These are phyloP conservation scores for Elegia similella DNA, from an alignment of 2,888 invertebrate genomes.

Conservation along the genomic window DNA sequence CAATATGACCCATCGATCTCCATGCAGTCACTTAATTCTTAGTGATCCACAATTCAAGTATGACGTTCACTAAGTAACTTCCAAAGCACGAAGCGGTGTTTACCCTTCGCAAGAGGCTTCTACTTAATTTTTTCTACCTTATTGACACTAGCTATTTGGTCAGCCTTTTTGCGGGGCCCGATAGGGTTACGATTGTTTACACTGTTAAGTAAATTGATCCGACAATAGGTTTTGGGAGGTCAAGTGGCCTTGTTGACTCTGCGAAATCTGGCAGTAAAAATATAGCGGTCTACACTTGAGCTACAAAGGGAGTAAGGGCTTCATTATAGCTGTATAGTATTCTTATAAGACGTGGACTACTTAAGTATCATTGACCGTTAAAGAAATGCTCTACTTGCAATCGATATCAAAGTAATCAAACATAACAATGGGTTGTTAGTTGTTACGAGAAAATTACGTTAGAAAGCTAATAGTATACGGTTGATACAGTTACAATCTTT, in stretches of 20 bases:
- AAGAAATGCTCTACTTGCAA: conserved; percentile 31
- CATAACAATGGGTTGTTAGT: conserved; percentile 11
- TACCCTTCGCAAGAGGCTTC: conserved; percentile 54
- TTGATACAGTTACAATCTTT: neutral
- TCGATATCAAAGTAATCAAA: conserved; percentile 33
- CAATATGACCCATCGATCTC: too few species aligned
- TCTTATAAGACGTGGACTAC: neutral
- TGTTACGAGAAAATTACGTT: neutral
- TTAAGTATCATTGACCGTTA: conserved; percentile 23
- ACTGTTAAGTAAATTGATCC: conserved; percentile 57
- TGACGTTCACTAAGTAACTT: neutral
- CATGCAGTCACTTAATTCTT: too few species aligned
- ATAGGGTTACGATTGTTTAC: conserved; percentile 65
- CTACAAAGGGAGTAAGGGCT: conserved; percentile 11
- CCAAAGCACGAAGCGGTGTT: neutral
- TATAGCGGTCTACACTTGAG: conserved; percentile 8
- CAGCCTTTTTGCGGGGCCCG: conserved; percentile 71
- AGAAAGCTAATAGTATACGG: neutral
- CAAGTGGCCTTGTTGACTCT: conserved; percentile 20
- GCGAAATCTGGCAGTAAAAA: conserved; percentile 8
- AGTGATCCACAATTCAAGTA: too few species aligned
- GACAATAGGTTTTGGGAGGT: conserved; percentile 29
- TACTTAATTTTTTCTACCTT: conserved; percentile 58
- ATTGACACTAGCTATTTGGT: conserved; percentile 58
- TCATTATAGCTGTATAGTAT: neutral